Percentiles rank a stretch among this genome's conserved stretches.
Evolutionary conservation across 2,113 vertebrate species (phyloP).

Genomic region (Myocastor coypus): DNA sequence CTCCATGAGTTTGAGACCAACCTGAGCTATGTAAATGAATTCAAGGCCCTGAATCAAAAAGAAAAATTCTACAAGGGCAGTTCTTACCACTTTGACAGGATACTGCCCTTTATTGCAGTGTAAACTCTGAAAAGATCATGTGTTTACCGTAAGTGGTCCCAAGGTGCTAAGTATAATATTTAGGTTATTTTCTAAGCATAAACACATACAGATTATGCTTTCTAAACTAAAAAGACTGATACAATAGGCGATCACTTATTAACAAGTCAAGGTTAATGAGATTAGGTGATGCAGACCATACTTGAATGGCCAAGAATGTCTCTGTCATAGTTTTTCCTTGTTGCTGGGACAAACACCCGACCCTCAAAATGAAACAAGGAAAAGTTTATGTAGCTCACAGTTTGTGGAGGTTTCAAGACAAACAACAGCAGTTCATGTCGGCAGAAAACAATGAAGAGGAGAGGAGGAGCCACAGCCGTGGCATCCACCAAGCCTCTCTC

Average conservation of each 20-base stretch:
- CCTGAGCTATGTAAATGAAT: background rate
- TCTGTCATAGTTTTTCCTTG: background rate
- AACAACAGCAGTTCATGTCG: too few relatives aligned
- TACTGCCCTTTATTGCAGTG: background rate
- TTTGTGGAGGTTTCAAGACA: too few relatives aligned
- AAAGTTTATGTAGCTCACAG: too few relatives aligned
- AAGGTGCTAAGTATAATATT: background rate
- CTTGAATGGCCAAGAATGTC: background rate
- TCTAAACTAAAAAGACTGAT: constrained; percentile 4
- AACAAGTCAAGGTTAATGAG: background rate
- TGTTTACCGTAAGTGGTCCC: background rate
- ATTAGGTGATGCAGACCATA: background rate
- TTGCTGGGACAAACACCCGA: too few relatives aligned
- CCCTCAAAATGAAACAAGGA: too few relatives aligned
- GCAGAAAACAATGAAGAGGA: too few relatives aligned
- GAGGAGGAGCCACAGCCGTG: too few relatives aligned
- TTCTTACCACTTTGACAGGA: background rate
- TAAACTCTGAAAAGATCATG: background rate
- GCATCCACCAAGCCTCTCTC: too few relatives aligned
- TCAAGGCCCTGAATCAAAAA: background rate
- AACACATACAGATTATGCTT: background rate
- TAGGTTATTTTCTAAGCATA: background rate
- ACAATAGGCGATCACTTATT: background rate
- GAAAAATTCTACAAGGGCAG: background rate
- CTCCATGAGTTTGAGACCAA: background rate